Evolutionary conservation across 2,888 invertebrate species (phyloP), one percentile per base, ranked within the genome.

Genomic region (Pharmacophagus antenor): DNA sequence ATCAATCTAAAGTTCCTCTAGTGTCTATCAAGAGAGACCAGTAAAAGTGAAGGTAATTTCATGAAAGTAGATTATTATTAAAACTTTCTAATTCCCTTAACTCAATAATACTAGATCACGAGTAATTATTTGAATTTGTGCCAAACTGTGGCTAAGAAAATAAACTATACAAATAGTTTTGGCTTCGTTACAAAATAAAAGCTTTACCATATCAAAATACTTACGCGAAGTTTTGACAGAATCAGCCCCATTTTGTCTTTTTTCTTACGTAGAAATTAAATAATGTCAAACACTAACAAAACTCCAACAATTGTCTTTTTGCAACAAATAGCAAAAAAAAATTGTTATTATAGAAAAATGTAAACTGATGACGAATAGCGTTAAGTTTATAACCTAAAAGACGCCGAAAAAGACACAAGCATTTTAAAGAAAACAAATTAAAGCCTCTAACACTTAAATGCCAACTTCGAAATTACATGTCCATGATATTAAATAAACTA

Each of bases 151-250:
- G 75, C 69, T 70, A 78, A 42, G 67, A 68, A 58, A 65, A 64
- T 63, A 62, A 71, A 75, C 70, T 72, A 82, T 84, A 65, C 74
- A 84, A 86, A 85, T 86, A 85, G 78, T 77, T 77, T 86, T 87
- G 85, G 88, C 87, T 80, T 63, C 63, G 71, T 65, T 74, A 81
- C 85, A 84, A 82, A 73, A 73, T 69, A 71, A 68, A 71, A 63
- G 60, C 61, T 62, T 62, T 62, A 61, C 62, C 51, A 61, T 10
- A 63, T 63, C 56, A 64, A 75, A 71, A 73, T 76, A 92, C 93
- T 92, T 85, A 94, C 94, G 80, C 93, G 92, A 87, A 94, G 93
- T 89, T 93, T 93, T 65, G 93, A 93, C 80, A 94, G 85, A 68
- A 94, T 91, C 62, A 92, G 84, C 67, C 94, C 94, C 94, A 94